Percentiles rank a stretch among this genome's conserved stretches.
Conservation (phyloP, 2,113 vertebrate species). For the Miniopterus natalensis region DNA sequence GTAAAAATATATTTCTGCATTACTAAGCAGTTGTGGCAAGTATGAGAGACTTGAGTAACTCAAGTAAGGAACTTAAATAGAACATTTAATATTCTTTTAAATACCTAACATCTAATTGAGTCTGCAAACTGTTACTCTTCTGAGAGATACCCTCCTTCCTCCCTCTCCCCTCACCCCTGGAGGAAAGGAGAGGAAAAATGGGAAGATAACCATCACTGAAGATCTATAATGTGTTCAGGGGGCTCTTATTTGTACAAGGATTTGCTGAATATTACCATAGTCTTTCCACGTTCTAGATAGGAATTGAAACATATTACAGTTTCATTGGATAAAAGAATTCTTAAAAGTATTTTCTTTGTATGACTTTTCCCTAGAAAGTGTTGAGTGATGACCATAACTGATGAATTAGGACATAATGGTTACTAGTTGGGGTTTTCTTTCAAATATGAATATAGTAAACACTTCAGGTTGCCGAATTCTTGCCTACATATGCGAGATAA, state of each 20-base stretch:
- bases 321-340: slow-evolving; percentile 27
- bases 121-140: not conserved
- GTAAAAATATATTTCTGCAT: not conserved
- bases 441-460: slow-evolving; percentile 49
- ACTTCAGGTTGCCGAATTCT: slow-evolving; percentile 59
- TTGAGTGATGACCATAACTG: slow-evolving; percentile 35
- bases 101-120: not conserved
- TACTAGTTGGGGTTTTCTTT: slow-evolving; percentile 62
- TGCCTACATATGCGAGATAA: slow-evolving; percentile 65
- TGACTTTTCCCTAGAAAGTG: slow-evolving; percentile 26
- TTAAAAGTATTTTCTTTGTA: not conserved
- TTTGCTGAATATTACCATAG: not conserved
- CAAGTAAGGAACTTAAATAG: not conserved
- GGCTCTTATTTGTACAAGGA: not conserved
- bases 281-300: not conserved
- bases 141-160: not conserved
- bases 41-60: not conserved
- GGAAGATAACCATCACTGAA: not conserved
- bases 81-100: not conserved
- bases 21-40: not conserved
- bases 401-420: slow-evolving; percentile 43
- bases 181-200: not conserved
- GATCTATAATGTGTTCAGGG: not conserved
- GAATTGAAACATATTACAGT: slow-evolving; percentile 38
- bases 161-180: too few relatives aligned